These are phyloP conservation scores for Pandemis corylana DNA, from an alignment of 2,888 invertebrate genomes.

Conservation along the genomic window DNA sequence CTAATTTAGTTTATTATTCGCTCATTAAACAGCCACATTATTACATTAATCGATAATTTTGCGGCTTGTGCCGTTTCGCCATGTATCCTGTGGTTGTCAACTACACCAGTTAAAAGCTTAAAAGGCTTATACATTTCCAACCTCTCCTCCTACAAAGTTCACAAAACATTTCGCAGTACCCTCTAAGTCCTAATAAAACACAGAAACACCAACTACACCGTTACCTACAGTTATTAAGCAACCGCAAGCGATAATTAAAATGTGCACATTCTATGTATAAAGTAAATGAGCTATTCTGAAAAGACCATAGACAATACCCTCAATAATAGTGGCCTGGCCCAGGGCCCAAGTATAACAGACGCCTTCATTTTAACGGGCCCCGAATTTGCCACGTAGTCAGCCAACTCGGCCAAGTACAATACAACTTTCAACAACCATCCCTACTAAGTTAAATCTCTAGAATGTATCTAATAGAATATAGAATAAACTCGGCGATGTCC, in stretches of 20 bases:
- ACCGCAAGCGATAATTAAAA: constrained; percentile 26
- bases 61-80: background rate
- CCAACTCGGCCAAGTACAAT: background rate
- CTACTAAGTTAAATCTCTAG: background rate
- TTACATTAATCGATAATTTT: background rate
- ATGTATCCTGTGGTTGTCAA: background rate
- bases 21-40: background rate
- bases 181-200: constrained; percentile 49
- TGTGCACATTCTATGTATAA: constrained; percentile 26
- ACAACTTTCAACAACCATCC: background rate
- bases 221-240: constrained; percentile 43
- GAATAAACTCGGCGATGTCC: constrained; percentile 13
- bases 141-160: constrained; percentile 41
- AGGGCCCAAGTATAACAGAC: background rate
- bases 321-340: background rate
- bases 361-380: background rate
- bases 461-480: background rate
- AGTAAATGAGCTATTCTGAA: constrained; percentile 40
- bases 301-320: constrained; percentile 20
- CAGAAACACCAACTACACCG: constrained; percentile 48
- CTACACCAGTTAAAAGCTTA: background rate
- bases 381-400: background rate
- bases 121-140: background rate
- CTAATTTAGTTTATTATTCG: background rate
- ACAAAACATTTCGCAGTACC: constrained; percentile 45